Evolutionary conservation across 1,140 invertebrate genomes (phyloP), one percentile per base, ranked within the genome.

Genomic region (Ips typographus): DNA sequence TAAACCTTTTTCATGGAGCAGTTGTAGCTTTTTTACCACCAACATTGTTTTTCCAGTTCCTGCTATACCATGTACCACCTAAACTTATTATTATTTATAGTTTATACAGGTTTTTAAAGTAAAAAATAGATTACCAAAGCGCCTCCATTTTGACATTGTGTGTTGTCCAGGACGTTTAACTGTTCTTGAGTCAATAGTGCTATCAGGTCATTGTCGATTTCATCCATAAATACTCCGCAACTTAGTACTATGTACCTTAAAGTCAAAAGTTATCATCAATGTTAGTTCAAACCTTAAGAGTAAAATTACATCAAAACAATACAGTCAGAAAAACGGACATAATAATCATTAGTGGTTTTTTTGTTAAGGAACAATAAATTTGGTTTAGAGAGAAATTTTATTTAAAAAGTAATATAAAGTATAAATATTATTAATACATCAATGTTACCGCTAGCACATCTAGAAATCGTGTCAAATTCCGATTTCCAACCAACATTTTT

Each of bases 31-130:
- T 68, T 76, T 76, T 65, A 81, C 70, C 56, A 80, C 71, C 52
- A 81, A 73, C 36, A 80, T 67, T 37, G 79, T 81, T 71, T 81
- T 81, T 8, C 79, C 80, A 5, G 79, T 81, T 36, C 80, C 79
- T 3, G 80, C 80, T 5, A 78, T 77, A 51, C 79, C 79, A 67
- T 81, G 79, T 8, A 81, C 77, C 4, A 81, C 68, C 68, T 70
- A 59, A 62, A 47, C 22, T 39, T 41, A 39, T 58, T 2, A 40
- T 58, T 41, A 58, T 22, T 22, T 22, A 22, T 22, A 22, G 22
- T 22, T 55, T 8, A 22, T 37, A 55, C 1, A 55, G 22, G 4
- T 8, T 55, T 55, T 55, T 37, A 5, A 4, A 55, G 4, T 43
- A 41, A 5, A 39, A 38, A 40, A 37, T 36, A 41, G 55, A 55